A percentile compares a stretch with the other conserved stretches of the same genome.
These are phyloP conservation scores for Drosophila tsacasi DNA, from an alignment of 1,140 invertebrate genomes.

Conservation along the genomic window DNA sequence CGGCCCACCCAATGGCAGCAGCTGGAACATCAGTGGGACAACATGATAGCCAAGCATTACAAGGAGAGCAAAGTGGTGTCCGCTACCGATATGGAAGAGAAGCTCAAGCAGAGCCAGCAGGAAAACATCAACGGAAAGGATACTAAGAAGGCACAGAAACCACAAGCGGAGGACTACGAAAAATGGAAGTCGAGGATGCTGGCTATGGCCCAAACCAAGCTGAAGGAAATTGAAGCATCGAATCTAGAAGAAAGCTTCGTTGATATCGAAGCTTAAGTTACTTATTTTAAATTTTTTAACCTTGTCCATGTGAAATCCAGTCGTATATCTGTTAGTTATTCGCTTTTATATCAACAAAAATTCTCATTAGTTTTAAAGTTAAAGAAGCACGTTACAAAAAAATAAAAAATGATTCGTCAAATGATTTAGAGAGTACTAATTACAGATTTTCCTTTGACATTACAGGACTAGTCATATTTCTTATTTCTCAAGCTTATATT, in stretches of 20 bases:
- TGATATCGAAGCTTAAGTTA: background rate
- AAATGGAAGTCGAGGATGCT: constrained; percentile 78
- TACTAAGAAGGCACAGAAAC: constrained; percentile 28
- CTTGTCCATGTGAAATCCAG: constrained; percentile 23
- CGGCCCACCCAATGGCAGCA: constrained; percentile 84
- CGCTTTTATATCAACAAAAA: constrained; percentile 11
- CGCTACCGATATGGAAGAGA: constrained; percentile 36
- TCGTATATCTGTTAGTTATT: background rate
- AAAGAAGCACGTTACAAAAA: constrained; percentile 1
- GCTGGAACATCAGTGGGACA: constrained; percentile 82
- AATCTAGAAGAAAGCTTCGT: background rate
- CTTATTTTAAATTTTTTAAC: background rate
- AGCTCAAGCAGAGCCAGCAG: constrained; percentile 44
- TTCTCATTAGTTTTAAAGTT: constrained; percentile 19
- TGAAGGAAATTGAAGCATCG: constrained; percentile 37
- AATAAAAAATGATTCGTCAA: background rate
- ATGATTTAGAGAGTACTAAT: background rate
- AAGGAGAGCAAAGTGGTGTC: constrained; percentile 32
- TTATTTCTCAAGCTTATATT: background rate
- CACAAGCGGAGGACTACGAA: constrained; percentile 73
- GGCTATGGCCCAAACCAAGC: constrained; percentile 55
- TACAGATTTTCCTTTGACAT: background rate
- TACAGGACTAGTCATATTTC: background rate
- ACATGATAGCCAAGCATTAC: constrained; percentile 74
- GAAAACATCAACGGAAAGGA: constrained; percentile 8